A percentile compares a stretch with the other conserved stretches of the same genome.
These are phyloP conservation scores for Alligator sinensis DNA, from an alignment of 2,113 vertebrate genomes.

Conservation along the genomic window DNA sequence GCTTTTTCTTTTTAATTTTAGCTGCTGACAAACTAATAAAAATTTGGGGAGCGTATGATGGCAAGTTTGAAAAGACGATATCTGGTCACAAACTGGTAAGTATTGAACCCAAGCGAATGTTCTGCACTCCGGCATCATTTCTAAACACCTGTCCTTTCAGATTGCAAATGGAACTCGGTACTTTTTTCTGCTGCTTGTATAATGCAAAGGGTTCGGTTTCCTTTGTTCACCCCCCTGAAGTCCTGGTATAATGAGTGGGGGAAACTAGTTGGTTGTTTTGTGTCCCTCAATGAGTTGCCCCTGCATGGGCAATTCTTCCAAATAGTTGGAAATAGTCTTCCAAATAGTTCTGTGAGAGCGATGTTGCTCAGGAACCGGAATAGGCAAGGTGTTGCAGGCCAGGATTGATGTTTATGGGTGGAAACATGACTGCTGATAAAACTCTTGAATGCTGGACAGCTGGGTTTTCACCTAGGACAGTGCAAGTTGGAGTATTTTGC, in stretches of 20 bases:
- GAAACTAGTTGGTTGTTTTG: too few relatives aligned
- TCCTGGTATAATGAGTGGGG: neutral
- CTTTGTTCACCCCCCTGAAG: neutral
- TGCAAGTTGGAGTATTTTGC: neutral
- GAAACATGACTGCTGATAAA: neutral
- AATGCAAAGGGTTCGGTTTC: neutral
- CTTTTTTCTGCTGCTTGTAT: neutral
- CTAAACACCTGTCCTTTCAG: neutral
- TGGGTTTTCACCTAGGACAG: neutral
- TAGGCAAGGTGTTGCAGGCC: neutral
- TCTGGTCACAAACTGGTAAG: slow-evolving; percentile 98
- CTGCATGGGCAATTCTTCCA: too few relatives aligned
- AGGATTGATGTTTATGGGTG: neutral
- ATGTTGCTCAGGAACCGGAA: neutral
- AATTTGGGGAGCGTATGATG: slow-evolving; percentile 98
- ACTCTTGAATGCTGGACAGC: neutral
- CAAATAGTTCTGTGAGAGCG: neutral
- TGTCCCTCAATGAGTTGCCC: too few relatives aligned
- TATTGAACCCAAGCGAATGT: neutral
- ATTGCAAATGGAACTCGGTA: neutral
- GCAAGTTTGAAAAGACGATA: slow-evolving; percentile 98
- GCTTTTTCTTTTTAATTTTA: slow-evolving; percentile 79
- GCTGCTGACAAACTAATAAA: slow-evolving; percentile 99
- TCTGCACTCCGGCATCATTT: neutral
- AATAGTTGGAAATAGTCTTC: neutral